phyloP scores from a whole-genome alignment of 2,888 invertebrate species.

The Harpalus rufipes region DNA sequence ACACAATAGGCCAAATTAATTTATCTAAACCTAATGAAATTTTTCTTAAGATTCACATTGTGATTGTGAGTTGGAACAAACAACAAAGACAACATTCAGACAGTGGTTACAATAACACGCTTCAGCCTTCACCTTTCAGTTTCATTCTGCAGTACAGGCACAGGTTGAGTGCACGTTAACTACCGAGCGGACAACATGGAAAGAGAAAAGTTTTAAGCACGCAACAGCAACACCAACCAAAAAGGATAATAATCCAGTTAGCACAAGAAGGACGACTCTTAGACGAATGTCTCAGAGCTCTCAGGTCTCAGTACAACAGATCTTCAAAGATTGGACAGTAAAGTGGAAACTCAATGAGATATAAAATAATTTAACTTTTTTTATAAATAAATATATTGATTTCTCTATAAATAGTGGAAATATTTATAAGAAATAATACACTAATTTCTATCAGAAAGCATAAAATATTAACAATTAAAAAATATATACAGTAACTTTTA shows the following conservation, averaged over 20 bases:
- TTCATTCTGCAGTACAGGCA: not conserved
- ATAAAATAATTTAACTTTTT: not conserved
- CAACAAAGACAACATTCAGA: slow-evolving; percentile 23
- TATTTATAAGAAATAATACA: no score
- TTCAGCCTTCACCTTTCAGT: not conserved
- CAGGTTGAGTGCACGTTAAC: not conserved
- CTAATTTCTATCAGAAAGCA: no score
- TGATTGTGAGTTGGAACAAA: slow-evolving; percentile 15
- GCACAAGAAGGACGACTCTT: slow-evolving; percentile 71
- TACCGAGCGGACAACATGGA: slow-evolving; percentile 6
- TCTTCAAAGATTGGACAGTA: not conserved
- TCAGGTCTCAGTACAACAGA: not conserved
- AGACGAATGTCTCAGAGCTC: not conserved
- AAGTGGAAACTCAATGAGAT: not conserved
- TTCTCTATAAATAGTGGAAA: no score
- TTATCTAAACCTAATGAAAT: slow-evolving; percentile 40
- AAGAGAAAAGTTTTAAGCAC: slow-evolving; percentile 73
- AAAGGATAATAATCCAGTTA: slow-evolving; percentile 75
- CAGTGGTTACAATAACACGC: not conserved
- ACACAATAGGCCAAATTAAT: slow-evolving; percentile 18
- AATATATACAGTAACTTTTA: no score
- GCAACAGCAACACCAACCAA: slow-evolving; percentile 68
- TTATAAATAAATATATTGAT: no score
- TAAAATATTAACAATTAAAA: no score
- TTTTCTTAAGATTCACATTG: slow-evolving; percentile 44